Base-by-base conservation (phyloP, 2,888 invertebrate genomes). In the Dermolepida albohirtum region DNA sequence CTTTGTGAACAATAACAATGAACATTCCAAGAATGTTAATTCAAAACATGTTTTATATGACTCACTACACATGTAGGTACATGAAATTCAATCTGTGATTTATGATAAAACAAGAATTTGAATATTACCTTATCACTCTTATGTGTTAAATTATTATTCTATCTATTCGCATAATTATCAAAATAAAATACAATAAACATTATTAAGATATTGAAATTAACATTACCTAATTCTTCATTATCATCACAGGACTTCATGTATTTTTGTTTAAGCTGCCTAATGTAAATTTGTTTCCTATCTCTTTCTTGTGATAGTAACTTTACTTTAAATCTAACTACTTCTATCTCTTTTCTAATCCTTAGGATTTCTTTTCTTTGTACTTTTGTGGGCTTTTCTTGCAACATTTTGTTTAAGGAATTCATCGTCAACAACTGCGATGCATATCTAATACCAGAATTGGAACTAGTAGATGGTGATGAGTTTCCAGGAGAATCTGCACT, bases 221-320 rank as follows among this genome's bases (percentile, higher is more conserved):
- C 70, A 81, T 82, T 83, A 90, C 90, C 89, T 77, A 86, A 85
- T 80, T 91, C 90, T 77, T 89, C 89, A 78, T 92, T 92, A 72
- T 88, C 86, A 74, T 93, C 91, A 41, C 87, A 86, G 54, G 92
- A 79, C 64, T 86, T 85, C 44, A 87, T 85, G 72, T 89, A 88
- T 75, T 84, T 87, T 77, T 89, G 87, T 81, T 90, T 91, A 72
- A 92, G 84, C 73, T 87, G 84, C 73, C 89, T 85, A 69, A 92
- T 84, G 74, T 87, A 86, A 0, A 86, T 87, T 71, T 88, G 85
- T 77, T 89, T 89, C 77, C 88, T 86, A 66, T 90, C 88, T 75
- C 89, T 86, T 80, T 93, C 92, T 71, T 92, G 90, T 6, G 88
- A 86, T 39, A 93, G 84, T 72, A 93, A 84, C 71, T 89, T 87